Evolutionary conservation across 2,113 vertebrate species (phyloP).

Genomic region (Poicephalus meyeri): DNA sequence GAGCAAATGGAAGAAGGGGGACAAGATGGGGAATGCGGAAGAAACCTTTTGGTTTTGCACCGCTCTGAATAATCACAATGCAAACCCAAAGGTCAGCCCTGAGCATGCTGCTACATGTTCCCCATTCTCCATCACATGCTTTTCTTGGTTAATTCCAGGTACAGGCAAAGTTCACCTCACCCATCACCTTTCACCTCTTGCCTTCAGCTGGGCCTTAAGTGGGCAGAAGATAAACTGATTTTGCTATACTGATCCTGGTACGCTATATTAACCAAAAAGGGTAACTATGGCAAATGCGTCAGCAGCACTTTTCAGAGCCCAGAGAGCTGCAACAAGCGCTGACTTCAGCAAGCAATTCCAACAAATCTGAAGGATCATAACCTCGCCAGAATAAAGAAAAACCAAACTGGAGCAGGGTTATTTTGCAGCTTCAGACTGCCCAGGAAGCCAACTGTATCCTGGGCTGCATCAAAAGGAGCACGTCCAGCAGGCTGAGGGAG

Average conservation of each 20-base stretch:
- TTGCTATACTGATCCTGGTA: background rate
- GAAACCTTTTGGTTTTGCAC: background rate
- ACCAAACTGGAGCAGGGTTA: background rate
- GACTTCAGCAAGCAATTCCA: background rate
- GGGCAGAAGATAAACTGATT: background rate
- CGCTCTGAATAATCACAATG: background rate
- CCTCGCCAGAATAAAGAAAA: background rate
- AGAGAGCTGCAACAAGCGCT: background rate
- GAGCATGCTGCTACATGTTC: background rate
- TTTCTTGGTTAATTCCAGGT: background rate
- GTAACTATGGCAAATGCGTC: background rate
- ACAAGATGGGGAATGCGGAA: background rate
- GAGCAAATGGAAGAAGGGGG: fast-evolving
- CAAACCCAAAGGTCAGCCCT: background rate
- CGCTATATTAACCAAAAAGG: background rate
- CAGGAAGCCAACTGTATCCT: background rate
- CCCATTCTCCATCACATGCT: background rate
- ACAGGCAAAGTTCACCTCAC: background rate
- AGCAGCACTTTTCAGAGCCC: background rate
- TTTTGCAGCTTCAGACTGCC: background rate
- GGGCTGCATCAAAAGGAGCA: background rate
- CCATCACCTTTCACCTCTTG: background rate
- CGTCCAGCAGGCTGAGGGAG: background rate
- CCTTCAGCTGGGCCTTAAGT: background rate
- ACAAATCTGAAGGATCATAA: background rate